Conservation (phyloP, 2,888 invertebrate genomes). For the Leucophenga montana region DNA sequence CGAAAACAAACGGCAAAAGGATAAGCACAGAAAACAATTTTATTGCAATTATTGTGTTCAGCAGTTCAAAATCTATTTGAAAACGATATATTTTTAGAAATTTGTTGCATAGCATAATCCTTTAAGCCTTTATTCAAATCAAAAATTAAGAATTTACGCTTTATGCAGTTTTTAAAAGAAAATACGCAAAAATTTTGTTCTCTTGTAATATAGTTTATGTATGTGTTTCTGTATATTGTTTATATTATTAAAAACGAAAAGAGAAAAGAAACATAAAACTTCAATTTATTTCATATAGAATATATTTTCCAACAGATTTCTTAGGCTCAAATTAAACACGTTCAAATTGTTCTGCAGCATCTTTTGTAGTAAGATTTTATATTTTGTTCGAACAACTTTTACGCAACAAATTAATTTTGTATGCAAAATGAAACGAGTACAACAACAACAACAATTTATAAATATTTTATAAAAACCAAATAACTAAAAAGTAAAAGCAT, state of each 20-base stretch:
- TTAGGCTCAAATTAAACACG: background rate
- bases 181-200: background rate
- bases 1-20: no score
- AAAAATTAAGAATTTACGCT: constrained; percentile 3
- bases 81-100: no score
- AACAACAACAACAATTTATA: no score
- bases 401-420: no score
- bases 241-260: background rate
- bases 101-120: background rate
- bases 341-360: constrained; percentile 9
- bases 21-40: no score
- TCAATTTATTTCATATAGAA: background rate
- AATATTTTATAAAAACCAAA: no score
- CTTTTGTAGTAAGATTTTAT: constrained; percentile 42
- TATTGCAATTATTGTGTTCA: no score
- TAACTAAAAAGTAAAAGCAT: no score
- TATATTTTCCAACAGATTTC: no score
- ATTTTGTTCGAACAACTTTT: constrained; percentile 28
- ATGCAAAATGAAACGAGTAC: background rate
- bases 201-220: background rate
- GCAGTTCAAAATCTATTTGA: no score
- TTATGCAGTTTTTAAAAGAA: background rate
- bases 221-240: background rate
- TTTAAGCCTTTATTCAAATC: background rate
- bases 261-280: background rate